These are phyloP conservation scores for Pitta sordida DNA, from an alignment of 2,113 vertebrate species.

Conservation along the genomic window DNA sequence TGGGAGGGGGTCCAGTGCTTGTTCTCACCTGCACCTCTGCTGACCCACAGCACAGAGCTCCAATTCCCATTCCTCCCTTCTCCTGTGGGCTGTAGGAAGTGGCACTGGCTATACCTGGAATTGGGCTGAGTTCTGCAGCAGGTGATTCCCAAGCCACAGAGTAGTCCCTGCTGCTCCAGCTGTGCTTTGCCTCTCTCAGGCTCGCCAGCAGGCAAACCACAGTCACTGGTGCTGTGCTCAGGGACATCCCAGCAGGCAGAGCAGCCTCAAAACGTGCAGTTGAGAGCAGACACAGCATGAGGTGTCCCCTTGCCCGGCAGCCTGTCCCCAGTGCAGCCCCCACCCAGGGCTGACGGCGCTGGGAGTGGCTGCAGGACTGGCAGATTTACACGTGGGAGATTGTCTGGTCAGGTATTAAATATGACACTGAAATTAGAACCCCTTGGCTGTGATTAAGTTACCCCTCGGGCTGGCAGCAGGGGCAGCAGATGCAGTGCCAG, in stretches of 20 bases:
- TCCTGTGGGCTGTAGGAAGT: background rate
- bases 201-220: accelerated
- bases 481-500: accelerated
- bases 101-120: background rate
- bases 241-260: accelerated
- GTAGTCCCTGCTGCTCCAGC: background rate
- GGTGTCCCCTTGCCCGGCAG: background rate
- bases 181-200: background rate
- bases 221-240: accelerated
- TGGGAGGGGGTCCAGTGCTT: background rate
- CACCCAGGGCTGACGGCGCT: too few relatives aligned
- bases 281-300: background rate
- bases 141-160: background rate
- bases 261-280: background rate
- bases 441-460: accelerated
- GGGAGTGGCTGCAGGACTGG: background rate
- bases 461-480: accelerated
- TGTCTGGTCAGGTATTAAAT: background rate
- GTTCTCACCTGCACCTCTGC: background rate
- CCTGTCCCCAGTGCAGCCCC: background rate
- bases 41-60: background rate
- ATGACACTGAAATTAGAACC: background rate
- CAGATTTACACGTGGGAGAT: background rate
- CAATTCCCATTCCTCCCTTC: background rate
- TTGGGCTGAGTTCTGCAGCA: background rate